phyloP scores from a whole-genome alignment of 2,888 invertebrate genomes.

The Campoplex capitator region DNA sequence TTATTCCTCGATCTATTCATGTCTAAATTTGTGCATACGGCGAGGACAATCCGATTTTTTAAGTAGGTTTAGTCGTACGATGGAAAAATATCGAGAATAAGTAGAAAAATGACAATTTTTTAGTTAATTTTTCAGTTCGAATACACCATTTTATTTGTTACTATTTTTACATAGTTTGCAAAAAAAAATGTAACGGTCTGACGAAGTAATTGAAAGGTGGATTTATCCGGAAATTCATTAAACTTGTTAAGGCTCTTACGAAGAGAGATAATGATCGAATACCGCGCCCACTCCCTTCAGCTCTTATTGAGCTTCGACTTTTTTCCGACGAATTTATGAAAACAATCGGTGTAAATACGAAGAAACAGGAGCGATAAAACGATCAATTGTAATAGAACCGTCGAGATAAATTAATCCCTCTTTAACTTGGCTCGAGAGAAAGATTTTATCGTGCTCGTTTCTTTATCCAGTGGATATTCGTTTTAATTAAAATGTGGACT shows the following conservation, averaged over 20 bases:
- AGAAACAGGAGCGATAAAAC: no score
- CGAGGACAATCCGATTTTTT: slow-evolving; percentile 12
- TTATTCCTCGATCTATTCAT: slow-evolving; percentile 3
- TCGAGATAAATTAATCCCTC: no score
- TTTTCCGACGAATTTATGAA: no score
- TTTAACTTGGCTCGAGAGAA: no score
- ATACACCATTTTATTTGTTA: not conserved
- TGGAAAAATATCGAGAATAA: not conserved
- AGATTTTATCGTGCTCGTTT: no score
- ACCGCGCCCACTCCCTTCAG: no score
- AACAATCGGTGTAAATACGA: no score
- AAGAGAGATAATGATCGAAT: no score
- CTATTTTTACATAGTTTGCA: not conserved
- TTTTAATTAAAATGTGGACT: no score
- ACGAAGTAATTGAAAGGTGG: not conserved
- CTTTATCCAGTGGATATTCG: no score
- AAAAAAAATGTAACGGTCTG: not conserved
- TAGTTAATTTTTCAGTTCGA: not conserved
- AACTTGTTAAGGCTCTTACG: not conserved
- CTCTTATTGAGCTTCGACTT: no score
- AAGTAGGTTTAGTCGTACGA: not conserved
- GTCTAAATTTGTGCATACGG: not conserved
- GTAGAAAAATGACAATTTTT: not conserved
- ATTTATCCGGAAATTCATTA: slow-evolving; percentile 16
- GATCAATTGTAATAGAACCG: no score